A percentile compares a stretch with the other conserved stretches of the same genome.
Evolutionary conservation across 2,888 invertebrate species (phyloP).

Genomic region (Cataglyphis cursor): DNA sequence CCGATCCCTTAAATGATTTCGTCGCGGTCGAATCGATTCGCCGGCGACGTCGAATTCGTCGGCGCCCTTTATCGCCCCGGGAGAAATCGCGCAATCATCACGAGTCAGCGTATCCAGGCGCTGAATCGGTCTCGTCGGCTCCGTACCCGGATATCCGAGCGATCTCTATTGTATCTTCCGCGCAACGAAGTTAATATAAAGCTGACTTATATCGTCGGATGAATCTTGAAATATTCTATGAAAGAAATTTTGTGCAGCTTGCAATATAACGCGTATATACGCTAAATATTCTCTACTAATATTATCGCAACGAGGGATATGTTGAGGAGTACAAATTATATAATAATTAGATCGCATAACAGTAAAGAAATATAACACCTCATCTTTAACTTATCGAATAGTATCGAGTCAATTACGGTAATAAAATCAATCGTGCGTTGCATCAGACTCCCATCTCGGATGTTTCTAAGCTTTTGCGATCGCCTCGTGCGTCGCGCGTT

Average conservation of each 20-base stretch:
- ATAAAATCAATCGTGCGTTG: slow-evolving; percentile 40
- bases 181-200: slow-evolving; percentile 32
- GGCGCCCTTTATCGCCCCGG: slow-evolving; percentile 42
- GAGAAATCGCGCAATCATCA: slow-evolving; percentile 50
- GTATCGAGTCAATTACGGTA: slow-evolving; percentile 22
- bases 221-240: slow-evolving; percentile 27
- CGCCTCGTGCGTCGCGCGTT: slow-evolving; percentile 5
- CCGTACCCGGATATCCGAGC: slow-evolving; percentile 31
- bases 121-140: slow-evolving; percentile 31
- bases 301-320: not conserved
- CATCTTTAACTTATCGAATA: slow-evolving; percentile 23
- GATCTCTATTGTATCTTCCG: slow-evolving; percentile 44
- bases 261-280: not conserved
- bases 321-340: slow-evolving; percentile 21
- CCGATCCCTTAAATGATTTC: slow-evolving; percentile 59
- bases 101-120: slow-evolving; percentile 41
- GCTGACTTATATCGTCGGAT: slow-evolving; percentile 23
- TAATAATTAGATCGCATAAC: slow-evolving; percentile 14
- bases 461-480: slow-evolving; percentile 23
- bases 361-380: slow-evolving; percentile 28
- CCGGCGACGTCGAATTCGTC: slow-evolving; percentile 13
- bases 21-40: slow-evolving; percentile 59
- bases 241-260: not conserved
- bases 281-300: not conserved
- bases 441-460: slow-evolving; percentile 26